Base-by-base conservation (phyloP, 2,888 invertebrate species). In the Caenorhabditis sp. region DNA sequence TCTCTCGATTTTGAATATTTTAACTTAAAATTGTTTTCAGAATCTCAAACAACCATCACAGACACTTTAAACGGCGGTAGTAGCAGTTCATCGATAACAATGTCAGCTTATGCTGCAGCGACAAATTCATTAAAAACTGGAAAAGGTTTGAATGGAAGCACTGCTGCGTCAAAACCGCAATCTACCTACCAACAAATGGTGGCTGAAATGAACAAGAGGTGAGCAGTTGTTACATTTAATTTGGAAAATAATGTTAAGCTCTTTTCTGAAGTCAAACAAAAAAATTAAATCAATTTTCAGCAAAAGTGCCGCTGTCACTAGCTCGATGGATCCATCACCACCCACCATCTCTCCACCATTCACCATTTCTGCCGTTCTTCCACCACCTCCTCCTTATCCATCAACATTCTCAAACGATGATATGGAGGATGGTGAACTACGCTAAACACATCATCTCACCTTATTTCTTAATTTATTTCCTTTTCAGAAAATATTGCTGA, bases 371-470 rank as follows among this genome's bases (percentile, higher is more conserved):
- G 10, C 10, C 31, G 10, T 31, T 10, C 4, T 31, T n/a, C 50
- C 38, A n/a, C 56, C 56, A 1, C 23, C 31, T 3, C 59, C 67
- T 10, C 67, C 67, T 7, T 61, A 62, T n/a, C 62, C 62, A 26
- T 58, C 52, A 14, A 61, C 65, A 14, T 56, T 63, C 21, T 25
- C 53, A 23, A 54, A 69, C 7, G 63, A 67, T 2, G 63, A 63
- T 23, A 57, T 71, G 26, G 71, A 71, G 38, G 71, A 71, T 3
- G 71, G 71, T 21, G 71, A 71, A 26, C 25, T 71, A 31, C 25
- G 25, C 5, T 71, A 59, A 49, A 65, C 54, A 65, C 60, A 69
- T 27, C 63, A 68, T 53, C 5, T 56, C 36, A 38, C 26, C 52
- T 31, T 20, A 49, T 12, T 25, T 59, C 8, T 52, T 52, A 27